Percentiles rank a stretch among this genome's conserved stretches.
Conservation (phyloP, 2,888 invertebrate genomes). For the Cybosia mesomella region DNA sequence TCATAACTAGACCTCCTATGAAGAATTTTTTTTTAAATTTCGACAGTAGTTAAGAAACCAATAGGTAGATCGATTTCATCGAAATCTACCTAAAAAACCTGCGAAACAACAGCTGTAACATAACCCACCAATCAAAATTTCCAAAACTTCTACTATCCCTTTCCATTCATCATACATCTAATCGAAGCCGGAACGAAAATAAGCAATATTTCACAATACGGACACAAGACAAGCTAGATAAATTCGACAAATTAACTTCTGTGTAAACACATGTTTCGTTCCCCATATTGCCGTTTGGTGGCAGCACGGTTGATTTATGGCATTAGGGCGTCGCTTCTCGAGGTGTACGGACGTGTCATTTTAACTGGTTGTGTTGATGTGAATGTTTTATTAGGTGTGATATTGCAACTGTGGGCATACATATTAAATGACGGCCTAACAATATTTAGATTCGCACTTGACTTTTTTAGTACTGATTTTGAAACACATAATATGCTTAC, state of each 20-base stretch:
- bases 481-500: too few species aligned
- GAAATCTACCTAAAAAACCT: too few species aligned
- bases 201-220: slow-evolving; percentile 83
- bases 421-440: not conserved
- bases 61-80: too few species aligned
- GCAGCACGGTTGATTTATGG: slow-evolving; percentile 84
- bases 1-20: too few species aligned
- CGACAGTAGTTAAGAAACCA: too few species aligned
- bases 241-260: slow-evolving; percentile 86
- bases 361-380: slow-evolving; percentile 57
- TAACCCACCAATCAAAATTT: slow-evolving; percentile 16
- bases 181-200: slow-evolving; percentile 54
- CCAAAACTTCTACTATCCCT: slow-evolving; percentile 9
- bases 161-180: slow-evolving; percentile 30
- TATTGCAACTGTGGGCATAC: slow-evolving; percentile 32
- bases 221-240: slow-evolving; percentile 80
- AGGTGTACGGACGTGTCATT: slow-evolving; percentile 61
- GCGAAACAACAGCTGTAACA: too few species aligned
- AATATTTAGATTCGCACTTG: too few species aligned
- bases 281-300: slow-evolving; percentile 84
- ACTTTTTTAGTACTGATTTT: too few species aligned
- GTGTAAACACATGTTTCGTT: slow-evolving; percentile 85
- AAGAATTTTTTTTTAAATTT: too few species aligned
- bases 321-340: slow-evolving; percentile 67
- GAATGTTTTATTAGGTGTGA: slow-evolving; percentile 53